Percentiles rank a stretch among this genome's conserved stretches.
These are phyloP conservation scores for Rattus norvegicus DNA, from an alignment of 2,113 vertebrate genomes.

Conservation along the genomic window DNA sequence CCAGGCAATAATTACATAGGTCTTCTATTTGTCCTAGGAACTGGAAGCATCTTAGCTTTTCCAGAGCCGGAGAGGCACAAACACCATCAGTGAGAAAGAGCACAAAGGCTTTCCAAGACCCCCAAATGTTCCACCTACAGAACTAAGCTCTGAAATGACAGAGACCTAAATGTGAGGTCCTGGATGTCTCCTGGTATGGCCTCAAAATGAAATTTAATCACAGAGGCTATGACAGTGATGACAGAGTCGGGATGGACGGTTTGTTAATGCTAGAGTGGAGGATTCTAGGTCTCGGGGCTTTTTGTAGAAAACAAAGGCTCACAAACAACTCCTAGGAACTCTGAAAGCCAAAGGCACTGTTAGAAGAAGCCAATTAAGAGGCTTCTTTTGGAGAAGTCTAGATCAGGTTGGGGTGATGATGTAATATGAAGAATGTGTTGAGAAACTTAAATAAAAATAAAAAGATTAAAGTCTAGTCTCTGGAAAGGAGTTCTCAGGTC, in stretches of 20 bases:
- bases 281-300: neutral
- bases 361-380: neutral
- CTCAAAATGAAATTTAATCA: neutral
- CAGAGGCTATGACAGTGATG: neutral
- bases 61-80: conserved; percentile 56
- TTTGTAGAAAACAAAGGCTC: neutral
- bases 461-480: neutral
- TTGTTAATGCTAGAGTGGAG: neutral
- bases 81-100: neutral
- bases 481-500: neutral
- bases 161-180: neutral
- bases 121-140: rapidly evolving
- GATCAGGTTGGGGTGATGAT: neutral
- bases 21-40: conserved; percentile 70
- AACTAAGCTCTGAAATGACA: neutral
- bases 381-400: neutral
- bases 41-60: conserved; percentile 48
- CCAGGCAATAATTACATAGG: conserved; percentile 73
- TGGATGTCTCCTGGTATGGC: neutral
- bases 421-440: neutral
- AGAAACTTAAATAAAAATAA: neutral
- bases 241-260: neutral
- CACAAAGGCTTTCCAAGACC: no score
- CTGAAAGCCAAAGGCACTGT: neutral
- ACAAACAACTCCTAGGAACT: neutral